phyloP scores from a whole-genome alignment of 2,888 invertebrate species.

The Sphinx pinastri region DNA sequence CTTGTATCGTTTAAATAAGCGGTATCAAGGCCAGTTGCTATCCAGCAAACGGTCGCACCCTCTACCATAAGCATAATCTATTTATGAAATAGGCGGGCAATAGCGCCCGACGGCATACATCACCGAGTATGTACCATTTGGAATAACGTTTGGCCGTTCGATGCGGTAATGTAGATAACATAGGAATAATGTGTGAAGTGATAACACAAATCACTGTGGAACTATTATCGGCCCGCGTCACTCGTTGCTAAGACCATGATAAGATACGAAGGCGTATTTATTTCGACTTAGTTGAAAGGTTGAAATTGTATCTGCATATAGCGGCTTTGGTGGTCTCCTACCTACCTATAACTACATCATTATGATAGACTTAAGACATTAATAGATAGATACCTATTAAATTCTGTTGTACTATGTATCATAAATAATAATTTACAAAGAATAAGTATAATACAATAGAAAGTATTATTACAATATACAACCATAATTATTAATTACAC shows the following conservation, averaged over 20 bases:
- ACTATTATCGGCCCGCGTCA: constrained; percentile 54
- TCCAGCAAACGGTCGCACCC: constrained; percentile 49
- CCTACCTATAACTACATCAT: too few species aligned
- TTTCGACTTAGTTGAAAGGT: constrained; percentile 46
- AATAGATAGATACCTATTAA: too few species aligned
- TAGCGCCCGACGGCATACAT: constrained; percentile 36
- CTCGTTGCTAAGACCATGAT: constrained; percentile 59
- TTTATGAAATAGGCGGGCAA: constrained; percentile 36
- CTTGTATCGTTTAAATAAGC: constrained; percentile 60
- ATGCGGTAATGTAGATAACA: constrained; percentile 47
- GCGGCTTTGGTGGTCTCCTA: not conserved
- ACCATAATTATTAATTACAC: too few species aligned
- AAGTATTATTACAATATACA: too few species aligned
- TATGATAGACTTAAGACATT: too few species aligned
- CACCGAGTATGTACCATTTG: constrained; percentile 33
- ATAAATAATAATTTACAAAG: too few species aligned
- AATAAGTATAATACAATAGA: too few species aligned
- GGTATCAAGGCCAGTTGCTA: constrained; percentile 64
- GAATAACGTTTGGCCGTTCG: constrained; percentile 26
- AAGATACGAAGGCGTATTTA: constrained; percentile 56
- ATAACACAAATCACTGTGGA: constrained; percentile 55
- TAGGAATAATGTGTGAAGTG: constrained; percentile 39
- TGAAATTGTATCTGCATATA: constrained; percentile 31
- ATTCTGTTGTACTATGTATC: too few species aligned
- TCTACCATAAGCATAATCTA: constrained; percentile 39